Conservation (phyloP, 2,888 invertebrate genomes). For the Julus scandinavius region DNA sequence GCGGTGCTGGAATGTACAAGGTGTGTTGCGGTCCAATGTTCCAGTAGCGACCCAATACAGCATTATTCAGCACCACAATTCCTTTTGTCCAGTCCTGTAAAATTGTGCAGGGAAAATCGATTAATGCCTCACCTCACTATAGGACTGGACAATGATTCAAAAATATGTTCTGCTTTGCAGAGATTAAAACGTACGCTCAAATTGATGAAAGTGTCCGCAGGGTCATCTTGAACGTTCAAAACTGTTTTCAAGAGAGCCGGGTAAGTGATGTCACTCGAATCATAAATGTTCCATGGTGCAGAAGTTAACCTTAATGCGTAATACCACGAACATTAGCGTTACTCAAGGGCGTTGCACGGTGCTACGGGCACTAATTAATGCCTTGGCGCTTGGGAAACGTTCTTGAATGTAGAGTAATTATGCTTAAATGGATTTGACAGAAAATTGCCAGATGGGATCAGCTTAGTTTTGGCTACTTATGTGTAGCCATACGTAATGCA, state of each 20-base stretch:
- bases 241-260: constrained; percentile 41
- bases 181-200: constrained; percentile 45
- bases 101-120: constrained; percentile 35
- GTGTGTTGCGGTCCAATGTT: constrained; percentile 53
- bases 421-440: constrained; percentile 43
- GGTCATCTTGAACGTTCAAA: constrained; percentile 37
- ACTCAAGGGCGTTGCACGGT: constrained; percentile 2
- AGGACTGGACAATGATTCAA: constrained; percentile 21
- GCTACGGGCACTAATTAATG: constrained; percentile 10
- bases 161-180: constrained; percentile 35
- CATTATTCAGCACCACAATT: constrained; percentile 48
- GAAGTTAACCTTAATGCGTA: constrained; percentile 49
- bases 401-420: constrained; percentile 22
- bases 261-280: constrained; percentile 33
- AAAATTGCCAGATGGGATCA: constrained; percentile 43
- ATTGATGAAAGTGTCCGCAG: constrained; percentile 51
- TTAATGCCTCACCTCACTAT: constrained; percentile 7
- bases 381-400: background rate
- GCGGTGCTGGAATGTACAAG: constrained; percentile 53
- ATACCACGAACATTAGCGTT: background rate
- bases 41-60: constrained; percentile 50
- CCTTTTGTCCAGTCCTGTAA: constrained; percentile 53
- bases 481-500: background rate
- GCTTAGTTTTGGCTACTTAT: background rate
- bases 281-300: constrained; percentile 49